phyloP scores from a whole-genome alignment of 2,113 vertebrate genomes.

The Sinocyclocheilus rhinocerous region DNA sequence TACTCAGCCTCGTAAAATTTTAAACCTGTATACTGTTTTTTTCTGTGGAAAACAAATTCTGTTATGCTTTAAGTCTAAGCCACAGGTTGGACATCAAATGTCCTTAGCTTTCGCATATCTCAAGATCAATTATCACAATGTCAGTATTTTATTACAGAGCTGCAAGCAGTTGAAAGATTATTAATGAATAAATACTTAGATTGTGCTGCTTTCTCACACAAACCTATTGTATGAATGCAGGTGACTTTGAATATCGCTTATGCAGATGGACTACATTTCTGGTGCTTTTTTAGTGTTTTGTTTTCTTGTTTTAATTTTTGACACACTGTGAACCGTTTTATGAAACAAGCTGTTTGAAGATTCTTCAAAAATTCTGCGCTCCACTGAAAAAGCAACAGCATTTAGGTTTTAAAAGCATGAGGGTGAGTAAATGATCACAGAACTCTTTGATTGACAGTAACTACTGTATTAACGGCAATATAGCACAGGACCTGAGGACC shows the following conservation, averaged over 20 bases:
- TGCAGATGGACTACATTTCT: neutral
- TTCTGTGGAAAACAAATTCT: neutral
- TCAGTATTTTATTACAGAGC: neutral
- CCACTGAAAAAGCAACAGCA: neutral
- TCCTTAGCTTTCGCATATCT: neutral
- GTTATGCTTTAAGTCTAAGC: neutral
- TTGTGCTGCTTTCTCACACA: neutral
- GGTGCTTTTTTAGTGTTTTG: neutral
- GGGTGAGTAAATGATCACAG: neutral
- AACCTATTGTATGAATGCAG: neutral
- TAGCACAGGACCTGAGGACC: neutral
- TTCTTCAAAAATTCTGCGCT: neutral
- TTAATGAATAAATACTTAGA: neutral
- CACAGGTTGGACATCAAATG: neutral
- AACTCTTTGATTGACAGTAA: neutral
- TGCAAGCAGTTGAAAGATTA: neutral
- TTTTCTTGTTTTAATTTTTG: neutral
- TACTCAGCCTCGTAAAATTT: neutral
- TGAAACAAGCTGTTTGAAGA: neutral
- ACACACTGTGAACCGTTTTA: neutral
- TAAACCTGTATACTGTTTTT: neutral
- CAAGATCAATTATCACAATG: neutral
- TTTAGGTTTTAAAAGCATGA: neutral
- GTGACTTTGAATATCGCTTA: neutral
- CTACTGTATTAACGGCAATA: neutral